Base-by-base conservation (phyloP, 1,140 invertebrate genomes). In the Drosophila lacertosa region DNA sequence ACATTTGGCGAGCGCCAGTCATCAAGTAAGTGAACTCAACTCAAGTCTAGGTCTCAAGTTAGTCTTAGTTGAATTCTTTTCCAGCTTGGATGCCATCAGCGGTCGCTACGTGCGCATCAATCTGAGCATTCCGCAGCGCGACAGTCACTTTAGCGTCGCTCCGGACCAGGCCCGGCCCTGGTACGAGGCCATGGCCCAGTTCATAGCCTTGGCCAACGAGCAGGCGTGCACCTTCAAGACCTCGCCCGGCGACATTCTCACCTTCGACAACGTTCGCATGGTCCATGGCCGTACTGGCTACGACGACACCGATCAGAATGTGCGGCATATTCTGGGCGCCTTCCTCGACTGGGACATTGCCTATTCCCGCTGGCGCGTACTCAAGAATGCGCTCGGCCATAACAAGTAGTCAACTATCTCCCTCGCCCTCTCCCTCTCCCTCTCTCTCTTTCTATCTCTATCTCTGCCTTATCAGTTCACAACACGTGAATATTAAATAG, bases 331-430 rank as follows among this genome's bases (percentile, higher is more conserved):
- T n/a, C 93, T 95, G 60, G 95, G 95, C 22, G 94, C 92, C 39
- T 95, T 95, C 89, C 51, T 95, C 1, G 95, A 95, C 83, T 95
- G 95, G 95, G 95, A 96, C 91, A 94, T 95, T 89, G 92, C 94
- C 64, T 94, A 94, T 77, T 95, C 94, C 0, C 92, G 92, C 65
- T 92, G 94, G 50, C 91, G 94, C 69, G 71, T 91, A 22, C 59
- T 91, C 33, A 77, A 55, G 50, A 47, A 44, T 20, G 26, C 20
- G 3, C 16, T 33, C 1, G 63, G 63, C 20, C 16, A 20, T 44
- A 3, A 9, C 16, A 42, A 71, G 16, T 54, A 54, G 33, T 35
- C 10, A 4, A 26, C 45, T 13, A 15, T 29, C 11, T 9, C n/a
- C n/a, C n/a, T n/a, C n/a, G n/a, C n/a, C n/a, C n/a, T n/a, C n/a